phyloP scores from a whole-genome alignment of 1,140 invertebrate genomes.

The Prorops nasuta region DNA sequence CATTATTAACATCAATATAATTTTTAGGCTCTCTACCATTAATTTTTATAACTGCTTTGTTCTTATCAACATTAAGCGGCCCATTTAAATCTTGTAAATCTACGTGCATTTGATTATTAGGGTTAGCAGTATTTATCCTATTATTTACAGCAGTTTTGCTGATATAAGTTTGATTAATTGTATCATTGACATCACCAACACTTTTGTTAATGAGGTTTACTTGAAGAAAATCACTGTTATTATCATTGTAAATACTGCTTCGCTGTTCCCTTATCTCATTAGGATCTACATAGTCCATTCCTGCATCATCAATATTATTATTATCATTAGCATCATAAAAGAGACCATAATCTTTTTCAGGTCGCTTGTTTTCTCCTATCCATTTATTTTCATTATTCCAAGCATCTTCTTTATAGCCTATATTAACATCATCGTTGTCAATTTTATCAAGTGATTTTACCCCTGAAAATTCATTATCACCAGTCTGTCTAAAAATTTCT shows the following conservation, averaged over 20 bases:
- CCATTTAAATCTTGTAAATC: no score
- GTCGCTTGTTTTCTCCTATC: constrained; percentile 19
- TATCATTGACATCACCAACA: no score
- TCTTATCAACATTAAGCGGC: no score
- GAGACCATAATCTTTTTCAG: constrained; percentile 37
- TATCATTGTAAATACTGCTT: constrained; percentile 18
- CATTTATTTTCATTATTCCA: constrained; percentile 32
- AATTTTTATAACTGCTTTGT: no score
- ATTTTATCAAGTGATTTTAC: constrained; percentile 3
- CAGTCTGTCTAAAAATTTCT: constrained; percentile 13
- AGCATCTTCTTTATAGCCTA: constrained; percentile 17
- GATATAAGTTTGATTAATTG: no score
- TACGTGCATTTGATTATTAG: no score
- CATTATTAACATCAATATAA: no score
- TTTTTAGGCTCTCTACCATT: no score
- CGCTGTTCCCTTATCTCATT: constrained; percentile 36
- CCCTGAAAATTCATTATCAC: constrained; percentile 9
- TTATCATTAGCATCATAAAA: constrained; percentile 29
- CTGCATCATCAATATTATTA: constrained; percentile 18
- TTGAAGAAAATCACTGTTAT: background rate
- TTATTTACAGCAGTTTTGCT: no score
- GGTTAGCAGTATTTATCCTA: no score
- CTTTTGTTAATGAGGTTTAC: no score
- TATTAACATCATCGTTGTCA: constrained; percentile 7
- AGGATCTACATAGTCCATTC: constrained; percentile 19